Conservation (phyloP, 2,888 invertebrate genomes). For the Pomacea canaliculata region DNA sequence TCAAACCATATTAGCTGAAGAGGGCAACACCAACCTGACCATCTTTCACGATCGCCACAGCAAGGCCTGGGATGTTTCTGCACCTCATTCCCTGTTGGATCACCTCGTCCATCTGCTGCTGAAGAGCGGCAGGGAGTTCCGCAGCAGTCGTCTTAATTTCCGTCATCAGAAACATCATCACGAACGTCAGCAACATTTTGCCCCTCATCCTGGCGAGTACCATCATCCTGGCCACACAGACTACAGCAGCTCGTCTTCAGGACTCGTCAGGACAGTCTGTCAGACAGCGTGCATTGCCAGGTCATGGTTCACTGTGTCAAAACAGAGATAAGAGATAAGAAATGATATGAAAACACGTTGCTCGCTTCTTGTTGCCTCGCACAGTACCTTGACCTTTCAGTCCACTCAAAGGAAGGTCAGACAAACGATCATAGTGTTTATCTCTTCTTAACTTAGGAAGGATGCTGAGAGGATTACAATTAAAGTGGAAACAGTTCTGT, state of each 20-base stretch:
- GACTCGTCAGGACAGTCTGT: background rate
- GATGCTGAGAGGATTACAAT: too few species aligned
- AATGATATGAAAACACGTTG: too few species aligned
- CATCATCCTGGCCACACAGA: background rate
- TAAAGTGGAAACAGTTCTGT: too few species aligned
- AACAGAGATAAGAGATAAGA: too few species aligned
- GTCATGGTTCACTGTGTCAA: background rate
- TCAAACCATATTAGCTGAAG: too few species aligned
- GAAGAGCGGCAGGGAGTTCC: background rate
- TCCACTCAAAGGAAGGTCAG: too few species aligned
- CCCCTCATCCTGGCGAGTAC: background rate
- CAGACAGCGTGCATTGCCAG: too few species aligned
- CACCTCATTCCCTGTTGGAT: constrained; percentile 15
- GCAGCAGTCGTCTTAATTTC: background rate
- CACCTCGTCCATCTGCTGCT: constrained; percentile 10
- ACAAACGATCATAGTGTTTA: too few species aligned
- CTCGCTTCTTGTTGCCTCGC: too few species aligned
- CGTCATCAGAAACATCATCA: background rate
- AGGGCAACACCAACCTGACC: constrained; percentile 13
- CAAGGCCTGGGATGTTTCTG: constrained; percentile 33
- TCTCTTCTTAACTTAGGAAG: too few species aligned
- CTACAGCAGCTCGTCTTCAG: background rate
- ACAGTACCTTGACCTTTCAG: too few species aligned
- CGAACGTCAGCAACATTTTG: background rate
- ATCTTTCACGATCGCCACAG: constrained; percentile 39